Evolutionary conservation across 2,888 invertebrate genomes (phyloP).

Genomic region (Hemithea aestivaria): DNA sequence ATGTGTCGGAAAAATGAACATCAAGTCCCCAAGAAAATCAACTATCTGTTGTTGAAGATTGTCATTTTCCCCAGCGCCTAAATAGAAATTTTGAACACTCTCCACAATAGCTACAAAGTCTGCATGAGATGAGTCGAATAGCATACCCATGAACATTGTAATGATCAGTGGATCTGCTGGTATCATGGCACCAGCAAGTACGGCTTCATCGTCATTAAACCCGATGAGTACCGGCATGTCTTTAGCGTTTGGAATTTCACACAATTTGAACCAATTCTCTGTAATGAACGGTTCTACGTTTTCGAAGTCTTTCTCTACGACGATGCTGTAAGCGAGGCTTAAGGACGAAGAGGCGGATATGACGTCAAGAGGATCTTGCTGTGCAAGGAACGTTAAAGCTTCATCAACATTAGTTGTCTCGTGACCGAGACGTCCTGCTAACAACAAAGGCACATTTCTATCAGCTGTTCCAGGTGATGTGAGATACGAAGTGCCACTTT

Average conservation of each 20-base stretch:
- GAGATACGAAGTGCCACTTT: conserved; percentile 35
- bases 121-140: conserved; percentile 26
- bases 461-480: conserved; percentile 21
- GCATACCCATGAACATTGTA: conserved; percentile 6
- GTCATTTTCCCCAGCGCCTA: conserved; percentile 31
- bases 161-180: conserved; percentile 6
- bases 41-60: conserved; percentile 17
- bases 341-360: conserved; percentile 28
- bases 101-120: conserved; percentile 26
- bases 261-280: conserved; percentile 25
- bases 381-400: conserved; percentile 36
- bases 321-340: conserved; percentile 27
- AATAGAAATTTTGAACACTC: conserved; percentile 31
- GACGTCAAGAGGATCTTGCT: conserved; percentile 28
- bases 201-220: conserved; percentile 31
- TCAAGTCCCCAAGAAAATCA: conserved; percentile 37
- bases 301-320: conserved; percentile 37
- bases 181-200: neutral
- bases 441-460: conserved; percentile 28
- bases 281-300: conserved; percentile 35
- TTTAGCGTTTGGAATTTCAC: conserved; percentile 26
- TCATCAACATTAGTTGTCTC: conserved; percentile 29
- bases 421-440: conserved; percentile 36
- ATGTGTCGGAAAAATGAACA: conserved; percentile 32
- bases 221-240: conserved; percentile 36